Evolutionary conservation across 2,797 vertebrate genomes (phyloP).

Genomic region (Enteromius treurensis): DNA sequence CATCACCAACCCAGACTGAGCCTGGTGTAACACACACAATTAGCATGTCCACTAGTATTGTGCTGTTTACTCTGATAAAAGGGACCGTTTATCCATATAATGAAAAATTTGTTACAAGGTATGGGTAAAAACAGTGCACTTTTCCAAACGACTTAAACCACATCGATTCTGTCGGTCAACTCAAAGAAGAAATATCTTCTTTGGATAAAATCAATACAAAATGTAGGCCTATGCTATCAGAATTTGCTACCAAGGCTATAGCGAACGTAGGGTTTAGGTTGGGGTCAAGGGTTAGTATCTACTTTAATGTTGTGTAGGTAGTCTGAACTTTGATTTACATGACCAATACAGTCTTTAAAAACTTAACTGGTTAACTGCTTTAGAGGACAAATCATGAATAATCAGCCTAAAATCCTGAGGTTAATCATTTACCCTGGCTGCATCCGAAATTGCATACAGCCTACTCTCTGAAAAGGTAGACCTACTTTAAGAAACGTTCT

Average conservation of each 20-base stretch:
- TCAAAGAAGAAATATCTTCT: neutral
- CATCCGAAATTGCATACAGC: neutral
- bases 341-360: neutral
- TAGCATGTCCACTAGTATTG: slow-evolving; percentile 34
- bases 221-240: neutral
- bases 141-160: neutral
- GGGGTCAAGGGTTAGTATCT: neutral
- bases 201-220: neutral
- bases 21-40: slow-evolving; percentile 8
- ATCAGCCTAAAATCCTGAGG: neutral
- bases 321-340: neutral
- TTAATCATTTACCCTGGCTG: neutral
- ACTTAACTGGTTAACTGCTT: neutral
- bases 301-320: neutral
- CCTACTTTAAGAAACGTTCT: neutral
- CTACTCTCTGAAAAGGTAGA: neutral
- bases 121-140: neutral
- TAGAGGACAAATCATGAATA: neutral
- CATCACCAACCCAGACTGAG: slow-evolving; percentile 28
- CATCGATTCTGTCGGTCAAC: neutral
- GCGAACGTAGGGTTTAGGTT: neutral
- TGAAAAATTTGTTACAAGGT: neutral
- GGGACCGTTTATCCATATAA: neutral
- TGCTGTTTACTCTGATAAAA: neutral
- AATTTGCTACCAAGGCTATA: neutral